Percentiles rank a stretch among this genome's conserved stretches.
These are phyloP conservation scores for Eretmocerus hayati DNA, from an alignment of 2,888 invertebrate species.

Conservation along the genomic window DNA sequence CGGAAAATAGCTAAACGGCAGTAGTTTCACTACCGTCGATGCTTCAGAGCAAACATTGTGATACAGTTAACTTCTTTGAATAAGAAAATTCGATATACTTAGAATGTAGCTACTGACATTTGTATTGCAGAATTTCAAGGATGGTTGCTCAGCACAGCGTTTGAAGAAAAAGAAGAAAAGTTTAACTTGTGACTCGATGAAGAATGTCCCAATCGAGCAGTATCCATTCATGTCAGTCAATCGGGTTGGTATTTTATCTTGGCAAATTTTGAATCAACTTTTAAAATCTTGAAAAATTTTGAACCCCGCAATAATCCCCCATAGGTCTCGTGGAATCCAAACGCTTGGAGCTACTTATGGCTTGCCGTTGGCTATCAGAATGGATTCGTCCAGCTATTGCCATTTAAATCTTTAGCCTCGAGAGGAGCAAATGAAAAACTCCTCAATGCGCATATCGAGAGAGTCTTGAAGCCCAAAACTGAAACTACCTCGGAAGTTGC, in stretches of 20 bases:
- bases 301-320: not conserved
- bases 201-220: slow-evolving; percentile 29
- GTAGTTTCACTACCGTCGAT: too few relatives aligned
- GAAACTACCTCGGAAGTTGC: too few relatives aligned
- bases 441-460: slow-evolving; percentile 18
- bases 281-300: too few relatives aligned
- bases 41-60: too few relatives aligned
- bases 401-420: slow-evolving; percentile 31
- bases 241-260: too few relatives aligned
- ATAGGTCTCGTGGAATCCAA: slow-evolving; percentile 49
- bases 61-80: too few relatives aligned
- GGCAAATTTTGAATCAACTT: not conserved
- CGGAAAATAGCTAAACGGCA: too few relatives aligned
- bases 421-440: slow-evolving; percentile 21
- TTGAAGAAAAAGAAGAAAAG: slow-evolving; percentile 6
- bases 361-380: slow-evolving; percentile 46
- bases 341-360: slow-evolving; percentile 46
- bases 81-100: slow-evolving; percentile 1
- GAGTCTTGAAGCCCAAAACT: too few relatives aligned
- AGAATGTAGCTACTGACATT: not conserved
- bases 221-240: slow-evolving; percentile 45
- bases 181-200: slow-evolving; percentile 15
- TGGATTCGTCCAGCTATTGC: slow-evolving; percentile 44
- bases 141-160: not conserved
- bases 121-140: slow-evolving; percentile 5